phyloP scores from a whole-genome alignment of 2,113 vertebrate genomes.

The Todiramphus chloris region DNA sequence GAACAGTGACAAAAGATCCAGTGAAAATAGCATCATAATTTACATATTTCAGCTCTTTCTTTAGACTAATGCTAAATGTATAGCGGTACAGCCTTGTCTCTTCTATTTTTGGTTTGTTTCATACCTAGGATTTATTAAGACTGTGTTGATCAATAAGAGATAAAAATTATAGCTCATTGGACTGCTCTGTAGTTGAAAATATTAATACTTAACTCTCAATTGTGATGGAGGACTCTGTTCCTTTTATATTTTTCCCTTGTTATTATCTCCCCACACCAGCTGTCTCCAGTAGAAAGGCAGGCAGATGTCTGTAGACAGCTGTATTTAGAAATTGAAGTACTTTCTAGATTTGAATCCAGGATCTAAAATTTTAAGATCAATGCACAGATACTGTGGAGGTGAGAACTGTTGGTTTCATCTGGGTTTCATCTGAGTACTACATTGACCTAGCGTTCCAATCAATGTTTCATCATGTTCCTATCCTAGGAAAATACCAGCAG shows the following conservation, averaged over 20 bases:
- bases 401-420: conserved; percentile 7
- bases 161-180: not conserved
- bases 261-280: not conserved
- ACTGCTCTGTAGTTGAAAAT: not conserved
- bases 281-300: conserved; percentile 10
- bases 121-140: not conserved
- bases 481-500: conserved; percentile 10
- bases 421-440: not conserved
- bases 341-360: conserved; percentile 16
- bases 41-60: not conserved
- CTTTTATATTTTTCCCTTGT: not conserved
- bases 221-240: not conserved
- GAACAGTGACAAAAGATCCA: not conserved
- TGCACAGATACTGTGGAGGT: not conserved
- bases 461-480: conserved; percentile 1
- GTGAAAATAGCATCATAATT: not conserved
- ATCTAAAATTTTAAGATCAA: conserved; percentile 39
- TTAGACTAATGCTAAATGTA: not conserved
- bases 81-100: not conserved
- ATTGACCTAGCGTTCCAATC: conserved; percentile 6
- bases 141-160: not conserved
- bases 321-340: conserved; percentile 30
- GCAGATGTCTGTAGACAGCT: conserved; percentile 23
- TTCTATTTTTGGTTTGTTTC: not conserved
- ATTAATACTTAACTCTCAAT: not conserved